These are phyloP conservation scores for Hipparchia semele DNA, from an alignment of 2,888 invertebrate genomes.

Conservation along the genomic window DNA sequence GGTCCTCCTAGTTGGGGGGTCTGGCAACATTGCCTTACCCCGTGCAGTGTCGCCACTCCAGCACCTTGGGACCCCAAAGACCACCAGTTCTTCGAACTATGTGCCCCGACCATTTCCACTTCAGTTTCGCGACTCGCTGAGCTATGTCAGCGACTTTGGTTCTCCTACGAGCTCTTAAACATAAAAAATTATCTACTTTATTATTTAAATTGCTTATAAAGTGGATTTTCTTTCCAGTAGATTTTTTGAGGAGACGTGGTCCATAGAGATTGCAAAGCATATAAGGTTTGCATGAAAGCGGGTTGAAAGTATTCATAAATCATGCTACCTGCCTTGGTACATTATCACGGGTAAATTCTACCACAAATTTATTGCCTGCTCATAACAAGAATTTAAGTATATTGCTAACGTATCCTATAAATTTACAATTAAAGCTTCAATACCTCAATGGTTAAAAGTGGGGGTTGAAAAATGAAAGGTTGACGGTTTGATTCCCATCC, in stretches of 20 bases:
- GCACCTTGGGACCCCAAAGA: no score
- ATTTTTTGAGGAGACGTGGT: neutral
- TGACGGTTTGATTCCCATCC: no score
- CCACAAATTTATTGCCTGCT: conserved; percentile 2
- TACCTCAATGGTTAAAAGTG: no score
- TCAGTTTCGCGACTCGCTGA: no score
- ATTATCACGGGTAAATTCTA: conserved; percentile 9
- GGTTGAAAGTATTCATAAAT: conserved; percentile 16
- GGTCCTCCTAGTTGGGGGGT: no score
- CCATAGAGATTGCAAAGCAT: conserved; percentile 1
- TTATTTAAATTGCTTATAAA: conserved; percentile 15
- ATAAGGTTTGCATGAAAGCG: conserved; percentile 10
- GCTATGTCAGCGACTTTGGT: no score
- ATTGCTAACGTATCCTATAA: neutral
- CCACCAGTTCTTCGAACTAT: no score
- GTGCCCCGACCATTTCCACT: no score
- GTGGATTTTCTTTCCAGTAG: neutral
- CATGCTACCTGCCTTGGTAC: conserved; percentile 4
- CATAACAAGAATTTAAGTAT: neutral
- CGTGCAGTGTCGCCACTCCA: no score
- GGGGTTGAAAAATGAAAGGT: no score
- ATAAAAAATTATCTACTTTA: neutral
- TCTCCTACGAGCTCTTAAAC: no score
- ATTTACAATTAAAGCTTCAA: neutral
- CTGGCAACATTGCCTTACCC: no score